Percentiles rank a stretch among this genome's conserved stretches.
Conservation (phyloP, 2,113 vertebrate species). For the Shinisaurus crocodilurus region DNA sequence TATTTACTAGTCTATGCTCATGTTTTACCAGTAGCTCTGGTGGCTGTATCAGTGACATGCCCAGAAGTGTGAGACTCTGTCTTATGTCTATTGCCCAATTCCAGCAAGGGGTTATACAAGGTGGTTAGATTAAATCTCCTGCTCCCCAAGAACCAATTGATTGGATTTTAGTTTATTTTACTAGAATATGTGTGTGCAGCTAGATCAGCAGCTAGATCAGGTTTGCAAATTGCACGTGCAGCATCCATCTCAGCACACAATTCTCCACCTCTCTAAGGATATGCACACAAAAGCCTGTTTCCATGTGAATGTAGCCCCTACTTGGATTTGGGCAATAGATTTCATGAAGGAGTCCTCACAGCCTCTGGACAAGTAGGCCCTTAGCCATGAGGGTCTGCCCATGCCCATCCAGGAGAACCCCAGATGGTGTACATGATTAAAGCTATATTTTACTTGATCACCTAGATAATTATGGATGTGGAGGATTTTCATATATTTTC, state of each 20-base stretch:
- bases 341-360: not conserved
- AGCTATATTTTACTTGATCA: slow-evolving; percentile 30
- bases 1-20: not conserved
- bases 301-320: no score
- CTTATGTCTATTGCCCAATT: not conserved
- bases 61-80: not conserved
- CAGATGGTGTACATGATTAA: slow-evolving; percentile 18
- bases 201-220: no score
- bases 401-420: not conserved
- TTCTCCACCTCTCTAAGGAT: not conserved
- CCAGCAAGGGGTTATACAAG: not conserved
- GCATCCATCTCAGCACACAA: not conserved
- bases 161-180: not conserved
- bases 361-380: not conserved
- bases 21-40: not conserved
- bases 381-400: not conserved
- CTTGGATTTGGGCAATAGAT: not conserved
- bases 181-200: not conserved
- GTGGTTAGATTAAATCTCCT: not conserved
- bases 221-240: not conserved
- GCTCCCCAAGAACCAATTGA: not conserved
- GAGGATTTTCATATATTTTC: slow-evolving; percentile 48
- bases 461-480: slow-evolving; percentile 16
- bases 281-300: not conserved
- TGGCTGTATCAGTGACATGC: not conserved